Evolutionary conservation across 1,140 invertebrate genomes (phyloP).

Genomic region (Oryzaephilus surinamensis): DNA sequence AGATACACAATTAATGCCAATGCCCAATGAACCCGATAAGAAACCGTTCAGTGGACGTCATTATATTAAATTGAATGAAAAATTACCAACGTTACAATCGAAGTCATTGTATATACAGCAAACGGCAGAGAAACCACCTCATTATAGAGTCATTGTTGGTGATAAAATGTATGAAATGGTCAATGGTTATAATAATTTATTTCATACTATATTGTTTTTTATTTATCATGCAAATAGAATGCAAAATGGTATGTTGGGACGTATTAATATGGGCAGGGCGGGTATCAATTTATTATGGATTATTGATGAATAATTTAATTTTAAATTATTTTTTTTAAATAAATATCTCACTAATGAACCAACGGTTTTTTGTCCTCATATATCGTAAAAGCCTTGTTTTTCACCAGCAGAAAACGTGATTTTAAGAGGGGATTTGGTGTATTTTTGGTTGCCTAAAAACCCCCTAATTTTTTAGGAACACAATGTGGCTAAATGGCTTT

Average conservation of each 20-base stretch:
- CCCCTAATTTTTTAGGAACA: no score
- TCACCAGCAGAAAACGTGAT: no score
- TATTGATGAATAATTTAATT: constrained; percentile 32
- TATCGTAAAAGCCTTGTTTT: no score
- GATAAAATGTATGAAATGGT: constrained; percentile 52
- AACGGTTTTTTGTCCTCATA: no score
- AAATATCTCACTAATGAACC: constrained; percentile 1
- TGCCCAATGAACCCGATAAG: constrained; percentile 63
- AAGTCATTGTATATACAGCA: constrained; percentile 45
- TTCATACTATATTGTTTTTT: constrained; percentile 69
- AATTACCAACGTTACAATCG: constrained; percentile 35
- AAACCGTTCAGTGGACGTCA: constrained; percentile 57
- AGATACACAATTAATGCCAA: constrained; percentile 65
- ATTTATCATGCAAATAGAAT: constrained; percentile 62
- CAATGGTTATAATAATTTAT: constrained; percentile 72
- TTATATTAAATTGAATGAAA: constrained; percentile 47
- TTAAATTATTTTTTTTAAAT: constrained; percentile 1
- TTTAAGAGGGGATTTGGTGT: no score
- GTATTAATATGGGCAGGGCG: constrained; percentile 65
- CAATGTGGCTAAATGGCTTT: no score
- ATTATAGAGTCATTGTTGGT: constrained; percentile 56
- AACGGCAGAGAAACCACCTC: constrained; percentile 54
- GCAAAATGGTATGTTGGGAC: constrained; percentile 65
- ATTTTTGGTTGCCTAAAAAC: no score
- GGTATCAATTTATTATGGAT: constrained; percentile 73